phyloP scores from a whole-genome alignment of 2,113 vertebrate genomes.

The Shinisaurus crocodilurus region DNA sequence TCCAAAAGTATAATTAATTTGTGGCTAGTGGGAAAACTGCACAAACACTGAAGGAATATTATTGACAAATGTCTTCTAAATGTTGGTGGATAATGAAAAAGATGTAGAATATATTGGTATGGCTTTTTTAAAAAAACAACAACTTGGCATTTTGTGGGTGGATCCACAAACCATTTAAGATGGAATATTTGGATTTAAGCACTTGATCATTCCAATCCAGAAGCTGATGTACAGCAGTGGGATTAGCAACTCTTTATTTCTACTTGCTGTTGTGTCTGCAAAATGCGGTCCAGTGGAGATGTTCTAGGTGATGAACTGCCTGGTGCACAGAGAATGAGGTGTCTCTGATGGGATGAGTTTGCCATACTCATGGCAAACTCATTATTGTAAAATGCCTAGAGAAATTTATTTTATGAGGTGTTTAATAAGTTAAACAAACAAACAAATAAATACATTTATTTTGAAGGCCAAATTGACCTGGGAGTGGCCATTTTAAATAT shows the following conservation, averaged over 20 bases:
- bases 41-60: not conserved
- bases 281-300: not conserved
- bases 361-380: not conserved
- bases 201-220: not conserved
- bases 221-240: not conserved
- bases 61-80: slow-evolving; percentile 6
- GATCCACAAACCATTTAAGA: not conserved
- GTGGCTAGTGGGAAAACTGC: not conserved
- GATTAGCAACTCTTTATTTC: not conserved
- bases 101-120: not conserved
- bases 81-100: not conserved
- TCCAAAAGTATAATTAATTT: not conserved
- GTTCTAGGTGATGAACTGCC: not conserved
- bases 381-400: too few species aligned
- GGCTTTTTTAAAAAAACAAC: slow-evolving; percentile 8
- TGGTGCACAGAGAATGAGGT: not conserved
- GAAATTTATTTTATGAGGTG: too few species aligned
- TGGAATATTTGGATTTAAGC: not conserved
- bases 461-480: not conserved
- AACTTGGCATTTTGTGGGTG: slow-evolving; percentile 12
- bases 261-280: too few species aligned
- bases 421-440: too few species aligned
- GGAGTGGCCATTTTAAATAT: not conserved
- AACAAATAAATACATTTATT: not conserved
- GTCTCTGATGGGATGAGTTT: not conserved